Evolutionary conservation across 2,888 invertebrate genomes (phyloP), one percentile per base, ranked within the genome.

Genomic region (Scaptomyza polygonia): DNA sequence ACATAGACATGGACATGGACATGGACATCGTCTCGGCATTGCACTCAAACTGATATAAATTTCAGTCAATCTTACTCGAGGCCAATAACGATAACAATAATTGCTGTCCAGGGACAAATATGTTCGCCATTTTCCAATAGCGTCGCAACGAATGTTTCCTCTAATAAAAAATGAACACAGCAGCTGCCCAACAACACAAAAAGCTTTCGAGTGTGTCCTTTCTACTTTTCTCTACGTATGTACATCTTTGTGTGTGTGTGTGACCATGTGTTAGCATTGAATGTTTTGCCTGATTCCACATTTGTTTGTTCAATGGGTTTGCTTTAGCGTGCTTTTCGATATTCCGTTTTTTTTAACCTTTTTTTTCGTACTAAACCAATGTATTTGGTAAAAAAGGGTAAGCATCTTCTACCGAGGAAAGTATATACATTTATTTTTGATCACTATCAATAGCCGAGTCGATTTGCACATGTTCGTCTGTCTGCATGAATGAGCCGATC

Each of bases 101-200:
- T 85, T 85, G 85, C 88, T 71, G 88, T 80, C 85, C 88, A 88
- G 85, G 85, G 85, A 85, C 87, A 88, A 88, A 84, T 88, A 84
- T 84, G 84, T 84, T 84, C 77, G 75, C 88, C 87, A 88, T 86
- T 84, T 88, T 84, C 81, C 84, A 88, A 84, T 86, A 84, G 88
- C 88, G 84, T 86, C 87, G 77, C 62, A 83, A 72, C 86, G 84
- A 88, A 83, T 79, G 78, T 81, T 79, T 54, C 72, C 69, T 88
- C 86, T 84, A 88, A 88, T 88, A 84, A 84, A 84, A 84, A 84
- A 88, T 80, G 88, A 75, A 86, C 67, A 82, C 80, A 86, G 77
- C 86, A 88, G 77, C 86, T 88, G 82, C 71, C 16, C 39, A 16
- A 73, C 54, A 34, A 70, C 73, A 69, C 77, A 86, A 86, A 86